A percentile compares a stretch with the other conserved stretches of the same genome.
These are phyloP conservation scores for Hippasteria phrygiana DNA, from an alignment of 53 echinoderm and acorn worm genomes.

Conservation along the genomic window DNA sequence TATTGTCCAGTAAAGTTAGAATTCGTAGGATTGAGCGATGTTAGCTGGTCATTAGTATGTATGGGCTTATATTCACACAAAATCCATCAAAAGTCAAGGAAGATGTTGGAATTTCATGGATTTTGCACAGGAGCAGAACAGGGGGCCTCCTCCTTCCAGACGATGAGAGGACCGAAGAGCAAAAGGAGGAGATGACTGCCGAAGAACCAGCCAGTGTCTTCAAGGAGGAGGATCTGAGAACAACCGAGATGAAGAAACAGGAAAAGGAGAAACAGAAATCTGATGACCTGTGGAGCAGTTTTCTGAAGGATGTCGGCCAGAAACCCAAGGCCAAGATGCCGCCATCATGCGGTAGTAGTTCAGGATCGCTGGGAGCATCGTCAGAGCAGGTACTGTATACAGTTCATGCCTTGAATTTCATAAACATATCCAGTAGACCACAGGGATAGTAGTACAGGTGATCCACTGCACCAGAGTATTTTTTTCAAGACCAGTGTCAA, in stretches of 20 bases:
- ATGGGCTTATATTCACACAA: no score
- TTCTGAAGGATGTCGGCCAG: constrained; percentile 88
- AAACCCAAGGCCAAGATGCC: constrained; percentile 68
- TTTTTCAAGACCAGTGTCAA: no score
- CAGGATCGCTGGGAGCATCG: background rate
- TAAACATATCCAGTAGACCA: no score
- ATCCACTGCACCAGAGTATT: no score
- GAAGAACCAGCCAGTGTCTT: constrained; percentile 7
- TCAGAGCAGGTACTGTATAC: background rate
- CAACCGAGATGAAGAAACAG: constrained; percentile 70
- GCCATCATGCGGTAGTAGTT: background rate
- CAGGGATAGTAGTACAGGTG: no score
- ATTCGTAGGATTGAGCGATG: no score
- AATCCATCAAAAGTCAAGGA: background rate
- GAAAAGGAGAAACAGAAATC: constrained; percentile 85
- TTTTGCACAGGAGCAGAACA: constrained; percentile 54
- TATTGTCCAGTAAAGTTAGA: no score
- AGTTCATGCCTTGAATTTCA: no score
- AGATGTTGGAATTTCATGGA: background rate
- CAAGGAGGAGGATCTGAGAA: constrained; percentile 65
- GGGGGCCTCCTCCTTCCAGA: constrained; percentile 74
- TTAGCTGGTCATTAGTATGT: no score
- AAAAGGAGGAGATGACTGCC: constrained; percentile 45
- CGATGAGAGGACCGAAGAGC: constrained; percentile 34
- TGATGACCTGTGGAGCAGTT: constrained; percentile 93